These are phyloP conservation scores for Dendrocopos noguchii DNA, from an alignment of 2,113 vertebrate genomes.

Conservation along the genomic window DNA sequence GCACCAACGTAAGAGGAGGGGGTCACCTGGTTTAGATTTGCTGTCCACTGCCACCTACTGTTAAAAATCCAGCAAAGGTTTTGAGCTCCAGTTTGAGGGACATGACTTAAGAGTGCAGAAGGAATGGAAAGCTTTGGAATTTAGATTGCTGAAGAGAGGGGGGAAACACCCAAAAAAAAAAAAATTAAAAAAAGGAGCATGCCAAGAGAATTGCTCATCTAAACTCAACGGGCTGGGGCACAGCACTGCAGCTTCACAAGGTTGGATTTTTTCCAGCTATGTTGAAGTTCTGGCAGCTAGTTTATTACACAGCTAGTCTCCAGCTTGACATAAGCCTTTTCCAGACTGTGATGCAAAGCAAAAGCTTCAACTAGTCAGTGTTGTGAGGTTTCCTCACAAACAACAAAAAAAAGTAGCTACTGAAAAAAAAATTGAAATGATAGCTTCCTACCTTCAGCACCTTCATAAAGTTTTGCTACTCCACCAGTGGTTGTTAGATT, in stretches of 20 bases:
- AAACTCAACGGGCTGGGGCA: background rate
- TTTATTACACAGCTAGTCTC: background rate
- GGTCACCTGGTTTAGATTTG: background rate
- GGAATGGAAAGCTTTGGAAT: background rate
- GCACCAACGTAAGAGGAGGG: background rate
- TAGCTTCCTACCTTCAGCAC: background rate
- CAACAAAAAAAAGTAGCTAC: background rate
- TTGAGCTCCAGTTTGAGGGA: background rate
- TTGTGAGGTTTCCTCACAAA: background rate
- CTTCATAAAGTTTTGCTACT: background rate
- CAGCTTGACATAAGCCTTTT: background rate
- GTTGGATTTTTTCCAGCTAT: background rate
- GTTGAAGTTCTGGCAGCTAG: background rate
- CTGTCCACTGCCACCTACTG: constrained; percentile 53
- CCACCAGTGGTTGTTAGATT: background rate
- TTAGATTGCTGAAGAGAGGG: background rate
- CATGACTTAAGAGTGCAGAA: background rate
- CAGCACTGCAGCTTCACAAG: background rate
- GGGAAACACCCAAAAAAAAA: no score
- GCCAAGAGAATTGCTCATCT: background rate
- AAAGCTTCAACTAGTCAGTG: background rate
- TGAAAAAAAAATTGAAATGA: background rate
- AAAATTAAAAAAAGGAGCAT: background rate
- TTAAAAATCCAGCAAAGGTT: background rate
- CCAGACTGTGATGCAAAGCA: background rate